A percentile compares a stretch with the other conserved stretches of the same genome.
phyloP scores from a whole-genome alignment of 2,888 invertebrate genomes.

The Thalpophila matura region DNA sequence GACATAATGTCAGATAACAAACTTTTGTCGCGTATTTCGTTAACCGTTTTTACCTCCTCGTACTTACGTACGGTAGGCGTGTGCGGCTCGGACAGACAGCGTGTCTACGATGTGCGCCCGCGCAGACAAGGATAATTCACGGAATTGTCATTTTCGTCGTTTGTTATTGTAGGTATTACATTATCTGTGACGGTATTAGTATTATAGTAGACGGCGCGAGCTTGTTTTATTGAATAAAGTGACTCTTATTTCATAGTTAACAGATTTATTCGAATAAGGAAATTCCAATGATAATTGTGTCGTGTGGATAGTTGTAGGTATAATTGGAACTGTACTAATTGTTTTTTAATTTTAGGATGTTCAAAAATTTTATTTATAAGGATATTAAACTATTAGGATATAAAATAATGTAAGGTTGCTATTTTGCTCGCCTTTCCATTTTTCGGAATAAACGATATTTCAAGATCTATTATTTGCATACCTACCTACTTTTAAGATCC shows the following conservation, averaged over 20 bases:
- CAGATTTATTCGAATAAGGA: background rate
- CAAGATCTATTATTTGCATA: too few species aligned
- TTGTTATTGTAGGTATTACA: conserved; percentile 16
- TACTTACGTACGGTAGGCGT: too few species aligned
- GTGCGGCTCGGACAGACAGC: conserved; percentile 53
- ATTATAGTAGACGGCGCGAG: conserved; percentile 7
- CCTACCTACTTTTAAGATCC: too few species aligned
- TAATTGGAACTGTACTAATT: too few species aligned
- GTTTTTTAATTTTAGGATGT: too few species aligned
- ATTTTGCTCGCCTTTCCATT: too few species aligned
- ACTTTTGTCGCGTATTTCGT: conserved; percentile 26
- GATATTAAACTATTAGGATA: too few species aligned
- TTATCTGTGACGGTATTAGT: too few species aligned
- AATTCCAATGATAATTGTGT: background rate
- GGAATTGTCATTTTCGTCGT: conserved; percentile 41
- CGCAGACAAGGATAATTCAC: conserved; percentile 36
- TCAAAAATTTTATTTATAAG: too few species aligned
- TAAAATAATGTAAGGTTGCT: too few species aligned
- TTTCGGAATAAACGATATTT: too few species aligned
- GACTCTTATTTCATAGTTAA: conserved; percentile 6
- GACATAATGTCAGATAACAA: conserved; percentile 29
- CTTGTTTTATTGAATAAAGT: conserved; percentile 5
- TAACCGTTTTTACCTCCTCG: conserved; percentile 7
- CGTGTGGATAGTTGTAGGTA: too few species aligned
- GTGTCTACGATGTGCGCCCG: conserved; percentile 36